Percentiles rank a stretch among this genome's conserved stretches.
phyloP scores from a whole-genome alignment of 2,113 vertebrate genomes.

The Alligator sinensis region DNA sequence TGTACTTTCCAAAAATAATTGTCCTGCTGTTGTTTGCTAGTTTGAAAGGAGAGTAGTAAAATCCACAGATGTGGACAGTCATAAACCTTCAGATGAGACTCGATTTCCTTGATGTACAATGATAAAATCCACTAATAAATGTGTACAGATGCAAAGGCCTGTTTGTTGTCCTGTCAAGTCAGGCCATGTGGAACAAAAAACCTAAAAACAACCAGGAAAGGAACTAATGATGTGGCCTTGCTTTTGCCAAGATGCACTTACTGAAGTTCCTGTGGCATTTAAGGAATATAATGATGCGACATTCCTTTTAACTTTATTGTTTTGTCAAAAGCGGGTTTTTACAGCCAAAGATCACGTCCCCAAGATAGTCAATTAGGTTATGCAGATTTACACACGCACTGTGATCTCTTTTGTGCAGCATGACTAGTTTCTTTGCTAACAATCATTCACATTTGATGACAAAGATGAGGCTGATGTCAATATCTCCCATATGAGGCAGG shows the following conservation, averaged over 20 bases:
- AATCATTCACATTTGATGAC: conserved; percentile 10
- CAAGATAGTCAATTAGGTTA: conserved; percentile 55
- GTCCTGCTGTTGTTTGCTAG: conserved; percentile 66
- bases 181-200: conserved; percentile 65
- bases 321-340: conserved; percentile 60
- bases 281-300: conserved; percentile 70
- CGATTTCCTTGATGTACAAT: conserved; percentile 67
- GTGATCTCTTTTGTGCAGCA: conserved; percentile 52
- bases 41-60: conserved; percentile 66
- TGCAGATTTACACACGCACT: conserved; percentile 60
- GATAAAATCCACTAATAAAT: conserved; percentile 69
- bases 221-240: conserved; percentile 60
- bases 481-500: neutral
- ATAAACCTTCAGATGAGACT: conserved; percentile 70
- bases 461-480: conserved; percentile 54
- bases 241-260: conserved; percentile 69
- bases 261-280: conserved; percentile 70
- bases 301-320: conserved; percentile 73
- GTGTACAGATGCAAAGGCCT: conserved; percentile 66
- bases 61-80: conserved; percentile 60
- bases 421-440: conserved; percentile 35
- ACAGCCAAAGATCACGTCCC: conserved; percentile 71
- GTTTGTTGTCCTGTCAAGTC: conserved; percentile 72
- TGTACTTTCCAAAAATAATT: conserved; percentile 67
- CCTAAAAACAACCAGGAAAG: conserved; percentile 66